These are phyloP conservation scores for Clarias macrocephalus DNA, from an alignment of 2,113 vertebrate genomes.

Conservation along the genomic window DNA sequence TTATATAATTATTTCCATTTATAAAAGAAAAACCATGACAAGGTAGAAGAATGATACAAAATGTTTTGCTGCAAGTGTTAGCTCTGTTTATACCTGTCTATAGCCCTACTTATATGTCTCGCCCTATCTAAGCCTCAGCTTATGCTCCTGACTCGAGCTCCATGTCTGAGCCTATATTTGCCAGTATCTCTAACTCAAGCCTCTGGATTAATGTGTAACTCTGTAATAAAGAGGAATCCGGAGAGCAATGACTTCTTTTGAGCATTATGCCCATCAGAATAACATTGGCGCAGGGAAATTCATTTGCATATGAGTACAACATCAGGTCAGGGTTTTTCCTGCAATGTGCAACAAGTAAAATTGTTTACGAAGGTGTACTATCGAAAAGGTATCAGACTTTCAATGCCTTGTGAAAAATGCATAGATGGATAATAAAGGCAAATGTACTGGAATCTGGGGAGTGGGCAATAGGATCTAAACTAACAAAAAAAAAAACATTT, in stretches of 20 bases:
- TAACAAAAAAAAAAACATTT: too few relatives aligned
- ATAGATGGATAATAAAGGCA: neutral
- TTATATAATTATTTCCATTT: neutral
- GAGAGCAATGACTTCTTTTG: neutral
- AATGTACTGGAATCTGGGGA: neutral
- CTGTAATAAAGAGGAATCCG: neutral
- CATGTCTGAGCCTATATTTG: constrained; percentile 1
- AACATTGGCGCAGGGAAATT: neutral
- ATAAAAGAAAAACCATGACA: neutral
- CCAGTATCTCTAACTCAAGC: neutral
- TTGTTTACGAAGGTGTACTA: neutral
- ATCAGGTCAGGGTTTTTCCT: neutral
- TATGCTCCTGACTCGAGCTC: neutral
- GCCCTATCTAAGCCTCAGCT: constrained; percentile 19
- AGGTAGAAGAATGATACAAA: neutral
- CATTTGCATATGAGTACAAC: neutral
- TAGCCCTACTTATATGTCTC: constrained; percentile 14
- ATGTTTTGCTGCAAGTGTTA: neutral
- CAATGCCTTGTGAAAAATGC: neutral
- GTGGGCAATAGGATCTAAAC: neutral
- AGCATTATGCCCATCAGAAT: neutral
- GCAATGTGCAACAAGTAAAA: neutral
- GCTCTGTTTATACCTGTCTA: constrained; percentile 7
- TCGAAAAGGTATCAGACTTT: neutral
- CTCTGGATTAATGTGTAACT: neutral